These are phyloP conservation scores for Cacatua alba DNA, from an alignment of 2,113 vertebrate species.

Conservation along the genomic window DNA sequence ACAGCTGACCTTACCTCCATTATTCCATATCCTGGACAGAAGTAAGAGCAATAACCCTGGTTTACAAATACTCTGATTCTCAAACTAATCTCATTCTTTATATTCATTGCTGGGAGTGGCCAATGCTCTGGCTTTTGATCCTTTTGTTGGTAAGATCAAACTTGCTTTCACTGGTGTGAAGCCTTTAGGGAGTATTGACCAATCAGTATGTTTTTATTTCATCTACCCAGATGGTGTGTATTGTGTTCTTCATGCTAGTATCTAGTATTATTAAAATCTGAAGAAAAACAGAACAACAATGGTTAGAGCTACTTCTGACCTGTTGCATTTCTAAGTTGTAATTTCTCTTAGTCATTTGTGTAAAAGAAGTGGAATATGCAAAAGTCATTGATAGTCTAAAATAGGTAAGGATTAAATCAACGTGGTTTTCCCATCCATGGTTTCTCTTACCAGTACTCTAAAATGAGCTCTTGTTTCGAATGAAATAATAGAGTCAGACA, in stretches of 20 bases:
- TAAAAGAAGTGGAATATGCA: not conserved
- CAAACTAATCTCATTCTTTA: not conserved
- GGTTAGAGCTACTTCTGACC: not conserved
- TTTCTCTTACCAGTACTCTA: not conserved
- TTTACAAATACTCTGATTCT: not conserved
- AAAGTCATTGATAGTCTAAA: not conserved
- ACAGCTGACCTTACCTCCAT: not conserved
- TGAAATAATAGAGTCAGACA: not conserved
- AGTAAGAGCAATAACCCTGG: not conserved
- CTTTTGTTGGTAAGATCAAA: not conserved
- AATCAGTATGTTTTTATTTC: not conserved
- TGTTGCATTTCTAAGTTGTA: not conserved
- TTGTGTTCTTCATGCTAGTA: not conserved
- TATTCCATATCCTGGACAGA: not conserved
- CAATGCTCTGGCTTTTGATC: not conserved
- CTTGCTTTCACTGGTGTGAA: not conserved
- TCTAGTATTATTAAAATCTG: not conserved
- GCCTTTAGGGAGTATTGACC: not conserved
- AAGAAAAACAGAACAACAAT: not conserved
- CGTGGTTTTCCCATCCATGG: rapidly evolving
- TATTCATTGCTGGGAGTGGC: not conserved
- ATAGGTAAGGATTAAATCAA: not conserved
- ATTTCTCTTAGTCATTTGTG: not conserved
- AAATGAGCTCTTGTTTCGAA: not conserved
- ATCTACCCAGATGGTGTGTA: not conserved